Percentiles rank a stretch among this genome's conserved stretches.
Conservation (phyloP, 2,888 invertebrate species). For the Agriopis marginaria region DNA sequence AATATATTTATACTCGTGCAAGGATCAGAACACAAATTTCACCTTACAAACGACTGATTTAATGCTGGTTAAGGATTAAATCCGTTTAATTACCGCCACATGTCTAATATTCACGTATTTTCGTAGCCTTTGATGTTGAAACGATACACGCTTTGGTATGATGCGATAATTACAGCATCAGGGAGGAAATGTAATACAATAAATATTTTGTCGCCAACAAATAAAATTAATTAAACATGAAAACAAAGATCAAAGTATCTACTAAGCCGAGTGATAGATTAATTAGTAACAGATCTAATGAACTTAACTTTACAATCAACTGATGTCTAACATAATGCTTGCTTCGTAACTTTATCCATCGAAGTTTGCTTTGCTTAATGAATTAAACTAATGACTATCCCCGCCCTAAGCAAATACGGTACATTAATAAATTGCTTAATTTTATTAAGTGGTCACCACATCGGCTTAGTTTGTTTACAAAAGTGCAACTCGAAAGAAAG, state of each 20-base stretch:
- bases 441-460: conserved; percentile 79
- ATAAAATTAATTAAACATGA: conserved; percentile 24
- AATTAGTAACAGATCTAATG: conserved; percentile 6
- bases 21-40: conserved; percentile 61
- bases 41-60: conserved; percentile 77
- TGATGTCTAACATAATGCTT: conserved; percentile 19
- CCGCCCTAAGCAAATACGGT: conserved; percentile 71
- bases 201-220: conserved; percentile 33
- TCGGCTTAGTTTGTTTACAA: conserved; percentile 65
- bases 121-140: conserved; percentile 60
- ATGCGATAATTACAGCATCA: conserved; percentile 32
- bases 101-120: conserved; percentile 55
- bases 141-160: conserved; percentile 33
- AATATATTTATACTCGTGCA: conserved; percentile 51
- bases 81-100: conserved; percentile 65
- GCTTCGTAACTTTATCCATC: conserved; percentile 32
- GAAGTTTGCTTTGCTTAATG: conserved; percentile 50
- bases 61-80: conserved; percentile 67
- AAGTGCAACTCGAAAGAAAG: conserved; percentile 40
- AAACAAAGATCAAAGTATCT: conserved; percentile 34
- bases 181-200: conserved; percentile 38
- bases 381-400: conserved; percentile 52
- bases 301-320: conserved; percentile 14
- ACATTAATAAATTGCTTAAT: conserved; percentile 82
- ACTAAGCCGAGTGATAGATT: conserved; percentile 19